Percentiles rank a stretch among this genome's conserved stretches.
Evolutionary conservation across 92 coral and sea anemone genomes (phyloP).

Genomic region (Palythoa caribaeorum): DNA sequence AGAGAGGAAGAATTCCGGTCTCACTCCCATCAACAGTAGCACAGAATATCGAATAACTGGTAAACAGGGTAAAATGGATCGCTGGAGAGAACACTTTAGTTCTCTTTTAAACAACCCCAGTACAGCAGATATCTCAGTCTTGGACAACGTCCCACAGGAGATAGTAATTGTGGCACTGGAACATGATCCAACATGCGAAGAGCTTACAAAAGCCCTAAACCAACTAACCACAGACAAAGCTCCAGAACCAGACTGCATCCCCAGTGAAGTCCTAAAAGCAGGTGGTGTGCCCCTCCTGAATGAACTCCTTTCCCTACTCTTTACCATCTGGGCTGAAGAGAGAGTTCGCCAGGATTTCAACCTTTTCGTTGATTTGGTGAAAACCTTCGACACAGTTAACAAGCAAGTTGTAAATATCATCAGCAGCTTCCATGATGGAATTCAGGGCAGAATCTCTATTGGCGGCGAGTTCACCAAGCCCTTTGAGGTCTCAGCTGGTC

Average conservation of each 20-base stretch:
- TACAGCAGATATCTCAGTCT: background rate
- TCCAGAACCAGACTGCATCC: conserved; percentile 37
- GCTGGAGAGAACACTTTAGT: conserved; percentile 10
- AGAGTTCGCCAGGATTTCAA: conserved; percentile 4
- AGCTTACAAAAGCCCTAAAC: background rate
- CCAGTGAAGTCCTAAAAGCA: conserved; percentile 13
- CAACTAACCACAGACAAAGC: conserved; percentile 13
- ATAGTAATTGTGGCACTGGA: background rate
- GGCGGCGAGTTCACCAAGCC: background rate
- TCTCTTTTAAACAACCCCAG: background rate
- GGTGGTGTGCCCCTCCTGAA: background rate
- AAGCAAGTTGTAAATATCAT: conserved; percentile 1
- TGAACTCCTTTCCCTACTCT: background rate
- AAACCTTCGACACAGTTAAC: conserved; percentile 17
- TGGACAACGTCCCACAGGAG: background rate
- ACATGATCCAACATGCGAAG: background rate
- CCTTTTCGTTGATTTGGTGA: background rate
- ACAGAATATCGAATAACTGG: background rate
- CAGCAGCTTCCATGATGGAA: background rate
- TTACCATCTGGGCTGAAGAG: background rate
- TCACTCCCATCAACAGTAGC: background rate
- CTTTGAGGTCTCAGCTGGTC: no score
- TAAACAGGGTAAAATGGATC: background rate
- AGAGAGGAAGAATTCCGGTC: conserved; percentile 1
- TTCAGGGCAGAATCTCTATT: background rate